phyloP scores from a whole-genome alignment of 2,113 vertebrate species.

The Oryzias curvinotus region DNA sequence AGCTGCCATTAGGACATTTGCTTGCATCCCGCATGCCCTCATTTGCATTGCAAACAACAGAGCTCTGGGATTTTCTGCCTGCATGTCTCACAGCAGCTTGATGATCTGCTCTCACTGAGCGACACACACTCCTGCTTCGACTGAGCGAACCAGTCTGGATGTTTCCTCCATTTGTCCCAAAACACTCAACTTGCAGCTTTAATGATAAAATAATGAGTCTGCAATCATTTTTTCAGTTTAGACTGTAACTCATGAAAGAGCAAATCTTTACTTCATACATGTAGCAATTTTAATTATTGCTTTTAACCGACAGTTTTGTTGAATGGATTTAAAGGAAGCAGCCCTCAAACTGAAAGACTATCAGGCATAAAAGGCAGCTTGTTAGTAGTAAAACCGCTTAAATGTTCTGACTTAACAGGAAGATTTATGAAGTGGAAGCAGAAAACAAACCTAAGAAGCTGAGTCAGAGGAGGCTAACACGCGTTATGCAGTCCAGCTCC shows the following conservation, averaged over 20 bases:
- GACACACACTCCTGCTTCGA: not conserved
- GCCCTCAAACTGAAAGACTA: too few species aligned
- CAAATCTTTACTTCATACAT: too few species aligned
- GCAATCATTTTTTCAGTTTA: too few species aligned
- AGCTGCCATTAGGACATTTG: not conserved
- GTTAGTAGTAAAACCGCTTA: too few species aligned
- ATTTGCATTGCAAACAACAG: too few species aligned
- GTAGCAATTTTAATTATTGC: too few species aligned
- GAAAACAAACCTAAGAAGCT: not conserved
- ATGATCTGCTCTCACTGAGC: not conserved
- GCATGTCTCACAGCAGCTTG: slow-evolving; percentile 1
- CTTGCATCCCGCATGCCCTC: not conserved
- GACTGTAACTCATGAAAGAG: too few species aligned
- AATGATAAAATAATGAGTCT: too few species aligned
- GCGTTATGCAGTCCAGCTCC: slow-evolving; percentile 5
- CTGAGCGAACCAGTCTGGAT: not conserved
- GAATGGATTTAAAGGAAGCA: too few species aligned
- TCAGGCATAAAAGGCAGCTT: too few species aligned
- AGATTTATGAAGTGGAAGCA: not conserved
- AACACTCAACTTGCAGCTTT: too few species aligned
- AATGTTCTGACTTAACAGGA: not conserved
- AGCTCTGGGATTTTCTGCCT: not conserved
- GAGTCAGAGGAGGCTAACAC: slow-evolving; percentile 3
- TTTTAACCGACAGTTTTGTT: too few species aligned
- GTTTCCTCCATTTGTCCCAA: not conserved